Base-by-base conservation (phyloP, 2,888 invertebrate species). In the Erebia epiphron region DNA sequence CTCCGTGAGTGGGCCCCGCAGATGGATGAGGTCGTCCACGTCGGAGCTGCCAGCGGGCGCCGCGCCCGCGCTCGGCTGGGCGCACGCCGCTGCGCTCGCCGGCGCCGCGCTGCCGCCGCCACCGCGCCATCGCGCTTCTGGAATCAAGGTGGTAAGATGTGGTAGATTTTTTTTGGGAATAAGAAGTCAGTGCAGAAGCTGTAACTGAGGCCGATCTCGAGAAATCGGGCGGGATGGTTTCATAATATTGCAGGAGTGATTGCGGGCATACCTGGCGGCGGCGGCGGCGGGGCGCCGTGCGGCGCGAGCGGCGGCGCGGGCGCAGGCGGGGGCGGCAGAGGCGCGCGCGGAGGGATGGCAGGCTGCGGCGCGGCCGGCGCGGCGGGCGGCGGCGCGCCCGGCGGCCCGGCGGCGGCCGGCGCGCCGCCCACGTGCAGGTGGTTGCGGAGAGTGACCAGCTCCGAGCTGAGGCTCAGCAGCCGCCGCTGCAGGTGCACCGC, bases 401-500 rank as follows among this genome's bases (percentile, higher is more conserved):
- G 82, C 50, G 35, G 35, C 7, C 35, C 35, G 35, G 35, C 26
- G 26, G 26, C 35, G 35, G 35, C 35, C 35, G 79, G 82, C 50
- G 79, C 84, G 73, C 83, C 86, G 73, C 87, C 96, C 82, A 97
- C 97, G 94, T 98, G 97, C 85, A 98, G 94, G 78, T 97, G 96
- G 94, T 98, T 98, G 80, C 98, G 95, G 86, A 98, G 95, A 79
- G 98, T 98, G 86, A 98, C 97, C 94, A 98, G 94, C 94, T 98
- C 98, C 79, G 98, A 97, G 94, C 97, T 97, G 78, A 98, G 95
- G 89, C 97, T 98, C 85, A 97, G 96, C 85, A 98, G 95, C 79
- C 98, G 96, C 89, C 98, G 98, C 94, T 98, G 98, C 85, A 98
- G 94, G 89, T 98, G 98, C 82, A 98, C 98, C 79, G 98, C 98